Evolutionary conservation across 2,888 invertebrate genomes (phyloP), one percentile per base, ranked within the genome.

Genomic region (Caenorhabditis sp.): DNA sequence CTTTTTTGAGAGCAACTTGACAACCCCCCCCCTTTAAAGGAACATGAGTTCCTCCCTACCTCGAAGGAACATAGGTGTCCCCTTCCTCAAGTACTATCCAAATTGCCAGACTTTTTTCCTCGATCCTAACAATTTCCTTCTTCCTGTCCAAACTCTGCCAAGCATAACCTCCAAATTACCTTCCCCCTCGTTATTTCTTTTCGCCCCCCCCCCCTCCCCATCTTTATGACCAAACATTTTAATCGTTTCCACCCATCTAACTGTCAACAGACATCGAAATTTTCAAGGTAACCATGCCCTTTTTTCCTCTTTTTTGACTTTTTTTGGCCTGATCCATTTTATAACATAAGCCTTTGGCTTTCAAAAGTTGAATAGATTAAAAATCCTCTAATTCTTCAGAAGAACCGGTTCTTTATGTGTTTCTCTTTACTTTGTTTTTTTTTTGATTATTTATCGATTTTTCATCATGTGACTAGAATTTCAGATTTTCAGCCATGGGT

Each of bases 401-500:
- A 56, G 14, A 56, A 20, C 52, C 52, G 8, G 20, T 23, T 52
- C n/a, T 52, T 52, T 52, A 56, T 65, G 52, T 62, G 50, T 36
- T 57, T 67, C 7, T 17, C 23, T 27, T 63, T 52, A 43, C 25
- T 27, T 63, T 52, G 38, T 58, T 14, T 52, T 36, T n/a, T 31
- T 26, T 43, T 25, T 53, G 49, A 26, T 53, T 59, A 26, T 53
- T 38, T 52, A 21, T 57, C 38, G 27, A 53, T 36, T 26, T 17
- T 36, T 53, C 50, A 5, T 67, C 25, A 17, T 31, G 49, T 60
- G 38, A 60, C 17, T 59, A 62, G 12, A n/a, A 50, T 38, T 21
- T 56, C 21, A 7, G 8, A 31, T 23, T 67, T 57, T 26, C n/a
- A 2, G 25, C 36, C 52, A 82, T 82, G 83, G 69, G 76, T 59